A percentile compares a stretch with the other conserved stretches of the same genome.
Evolutionary conservation across 37 sponge, comb jelly and placozoan genomes (phyloP).

Genomic region (Chondrosia reniformis): DNA sequence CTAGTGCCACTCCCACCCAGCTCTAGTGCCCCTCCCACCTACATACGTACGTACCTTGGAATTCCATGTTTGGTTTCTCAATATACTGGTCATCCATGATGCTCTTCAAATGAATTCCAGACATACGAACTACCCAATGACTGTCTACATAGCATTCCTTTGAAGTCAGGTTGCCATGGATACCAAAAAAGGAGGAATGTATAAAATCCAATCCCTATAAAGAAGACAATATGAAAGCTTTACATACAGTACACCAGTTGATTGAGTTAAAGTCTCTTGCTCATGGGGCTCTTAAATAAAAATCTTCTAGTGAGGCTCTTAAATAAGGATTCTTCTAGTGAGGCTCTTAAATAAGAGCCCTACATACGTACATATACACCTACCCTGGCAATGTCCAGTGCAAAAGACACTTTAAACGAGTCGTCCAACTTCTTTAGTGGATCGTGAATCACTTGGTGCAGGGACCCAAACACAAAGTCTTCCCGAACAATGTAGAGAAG

Average conservation of each 20-base stretch:
- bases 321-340: too few relatives aligned
- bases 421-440: background rate
- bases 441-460: background rate
- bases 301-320: too few relatives aligned
- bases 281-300: too few relatives aligned
- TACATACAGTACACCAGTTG: background rate
- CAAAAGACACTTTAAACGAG: background rate
- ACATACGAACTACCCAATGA: constrained; percentile 19
- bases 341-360: too few relatives aligned
- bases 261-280: too few relatives aligned
- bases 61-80: background rate
- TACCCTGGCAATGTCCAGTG: background rate
- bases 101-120: background rate
- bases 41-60: constrained; percentile 14
- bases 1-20: constrained; percentile 20
- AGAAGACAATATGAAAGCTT: too few relatives aligned
- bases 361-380: background rate
- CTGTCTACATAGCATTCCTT: background rate
- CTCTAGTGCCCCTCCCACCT: background rate
- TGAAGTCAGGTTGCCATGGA: constrained; percentile 13
- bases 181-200: background rate
- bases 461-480: background rate
- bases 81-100: background rate
- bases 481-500: background rate
- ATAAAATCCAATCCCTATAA: background rate